Conservation (phyloP, 2,888 invertebrate species). For the Tortrix viridana region DNA sequence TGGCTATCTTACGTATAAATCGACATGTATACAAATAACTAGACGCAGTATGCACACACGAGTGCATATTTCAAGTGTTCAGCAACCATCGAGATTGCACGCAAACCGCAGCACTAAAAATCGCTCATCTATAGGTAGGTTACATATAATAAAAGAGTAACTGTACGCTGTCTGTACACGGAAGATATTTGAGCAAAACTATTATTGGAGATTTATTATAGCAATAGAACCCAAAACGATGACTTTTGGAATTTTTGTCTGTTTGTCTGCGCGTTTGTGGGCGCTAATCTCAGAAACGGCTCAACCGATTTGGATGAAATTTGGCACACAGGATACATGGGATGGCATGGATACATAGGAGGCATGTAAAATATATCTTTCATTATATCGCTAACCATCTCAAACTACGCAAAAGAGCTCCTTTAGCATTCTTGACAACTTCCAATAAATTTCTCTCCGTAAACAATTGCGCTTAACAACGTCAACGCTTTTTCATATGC, state of each 20-base stretch:
- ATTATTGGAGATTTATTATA: too few relatives aligned
- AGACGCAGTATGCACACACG: conserved; percentile 4
- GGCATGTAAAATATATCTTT: conserved; percentile 20
- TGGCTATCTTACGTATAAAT: conserved; percentile 24
- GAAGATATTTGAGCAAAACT: too few relatives aligned
- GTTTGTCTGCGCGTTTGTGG: too few relatives aligned
- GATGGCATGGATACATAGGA: too few relatives aligned
- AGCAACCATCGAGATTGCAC: conserved; percentile 14
- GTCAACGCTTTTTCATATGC: conserved; percentile 19
- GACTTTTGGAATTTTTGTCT: too few relatives aligned
- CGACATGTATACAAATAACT: conserved; percentile 22
- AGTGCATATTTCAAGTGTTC: conserved; percentile 19
- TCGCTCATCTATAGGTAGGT: conserved; percentile 5
- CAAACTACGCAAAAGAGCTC: conserved; percentile 18
- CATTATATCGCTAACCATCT: conserved; percentile 16
- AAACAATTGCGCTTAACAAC: conserved; percentile 21
- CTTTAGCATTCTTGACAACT: conserved; percentile 15
- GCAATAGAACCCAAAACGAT: too few relatives aligned
- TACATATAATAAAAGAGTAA: too few relatives aligned
- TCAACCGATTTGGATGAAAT: too few relatives aligned
- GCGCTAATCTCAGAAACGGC: too few relatives aligned
- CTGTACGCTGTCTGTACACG: too few relatives aligned
- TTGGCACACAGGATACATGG: too few relatives aligned
- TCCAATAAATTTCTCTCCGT: conserved; percentile 24
- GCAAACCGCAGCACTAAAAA: conserved; percentile 18